These are phyloP conservation scores for Varanus komodoensis DNA, from an alignment of 2,113 vertebrate species.

Conservation along the genomic window DNA sequence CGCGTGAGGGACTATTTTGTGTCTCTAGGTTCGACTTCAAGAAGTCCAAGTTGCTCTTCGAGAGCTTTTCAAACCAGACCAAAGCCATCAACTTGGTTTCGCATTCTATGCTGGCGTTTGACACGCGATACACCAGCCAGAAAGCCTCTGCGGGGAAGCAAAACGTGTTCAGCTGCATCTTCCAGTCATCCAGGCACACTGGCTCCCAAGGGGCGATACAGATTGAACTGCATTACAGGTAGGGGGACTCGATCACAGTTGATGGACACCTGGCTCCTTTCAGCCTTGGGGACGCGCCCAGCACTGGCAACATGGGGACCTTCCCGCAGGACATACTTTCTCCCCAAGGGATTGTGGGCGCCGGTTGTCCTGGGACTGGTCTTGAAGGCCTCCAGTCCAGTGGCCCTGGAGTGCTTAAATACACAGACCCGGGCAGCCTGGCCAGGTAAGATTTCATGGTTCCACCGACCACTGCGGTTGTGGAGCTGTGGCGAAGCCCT, in stretches of 20 bases:
- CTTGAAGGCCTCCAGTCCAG: background rate
- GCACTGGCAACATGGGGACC: background rate
- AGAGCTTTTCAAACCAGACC: constrained; percentile 94
- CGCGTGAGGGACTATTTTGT: no score
- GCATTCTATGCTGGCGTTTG: constrained; percentile 95
- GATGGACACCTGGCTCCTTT: background rate
- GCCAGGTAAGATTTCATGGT: background rate
- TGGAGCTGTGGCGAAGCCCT: no score
- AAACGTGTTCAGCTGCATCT: constrained; percentile 93
- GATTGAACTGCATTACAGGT: constrained; percentile 96
- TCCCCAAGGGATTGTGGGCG: no score
- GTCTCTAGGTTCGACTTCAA: constrained; percentile 93
- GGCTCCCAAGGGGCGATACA: constrained; percentile 88
- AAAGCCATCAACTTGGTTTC: constrained; percentile 95
- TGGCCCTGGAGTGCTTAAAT: background rate
- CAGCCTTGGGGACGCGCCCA: background rate
- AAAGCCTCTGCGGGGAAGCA: constrained; percentile 51
- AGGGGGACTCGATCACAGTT: background rate
- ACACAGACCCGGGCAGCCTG: background rate
- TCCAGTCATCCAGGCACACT: constrained; percentile 91
- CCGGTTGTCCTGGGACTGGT: background rate
- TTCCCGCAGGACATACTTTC: background rate
- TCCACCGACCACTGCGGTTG: background rate
- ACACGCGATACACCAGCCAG: constrained; percentile 84
- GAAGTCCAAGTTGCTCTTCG: constrained; percentile 96